These are phyloP conservation scores for Lagorchestes hirsutus DNA, from an alignment of 2,797 vertebrate species.

Conservation along the genomic window DNA sequence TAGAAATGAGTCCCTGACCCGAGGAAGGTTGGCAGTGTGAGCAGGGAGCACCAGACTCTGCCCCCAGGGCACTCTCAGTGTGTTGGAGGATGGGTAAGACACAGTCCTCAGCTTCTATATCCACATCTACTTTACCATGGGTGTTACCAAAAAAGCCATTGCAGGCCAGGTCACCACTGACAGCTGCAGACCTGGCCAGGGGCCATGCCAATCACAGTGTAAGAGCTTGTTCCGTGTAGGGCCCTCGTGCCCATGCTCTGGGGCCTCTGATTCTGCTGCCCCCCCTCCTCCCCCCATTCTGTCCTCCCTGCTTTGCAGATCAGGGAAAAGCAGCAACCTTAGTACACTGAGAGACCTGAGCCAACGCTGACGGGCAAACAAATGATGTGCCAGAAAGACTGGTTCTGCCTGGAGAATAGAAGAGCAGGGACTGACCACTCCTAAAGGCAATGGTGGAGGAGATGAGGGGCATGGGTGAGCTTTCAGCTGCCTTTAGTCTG, in stretches of 20 bases:
- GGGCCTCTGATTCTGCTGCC: background rate
- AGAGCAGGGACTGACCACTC: background rate
- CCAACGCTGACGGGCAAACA: background rate
- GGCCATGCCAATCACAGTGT: background rate
- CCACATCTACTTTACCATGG: background rate
- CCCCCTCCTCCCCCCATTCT: too few relatives aligned
- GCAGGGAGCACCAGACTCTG: background rate
- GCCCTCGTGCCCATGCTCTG: background rate
- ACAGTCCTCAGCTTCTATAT: background rate
- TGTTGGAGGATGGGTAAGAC: background rate
- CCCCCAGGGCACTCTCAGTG: background rate
- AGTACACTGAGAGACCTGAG: background rate
- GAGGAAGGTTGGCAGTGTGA: background rate
- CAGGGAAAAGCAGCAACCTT: background rate
- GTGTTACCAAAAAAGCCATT: background rate
- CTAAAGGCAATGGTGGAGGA: background rate
- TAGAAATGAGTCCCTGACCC: background rate
- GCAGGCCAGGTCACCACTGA: background rate
- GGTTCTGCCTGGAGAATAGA: background rate
- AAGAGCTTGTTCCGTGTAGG: background rate
- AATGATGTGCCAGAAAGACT: background rate
- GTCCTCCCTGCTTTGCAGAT: background rate
- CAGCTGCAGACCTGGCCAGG: background rate
- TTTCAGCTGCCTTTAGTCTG: background rate
- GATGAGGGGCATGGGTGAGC: background rate